Evolutionary conservation across 2,113 vertebrate species (phyloP), one percentile per base, ranked within the genome.

Genomic region (Nothobranchius furzeri): DNA sequence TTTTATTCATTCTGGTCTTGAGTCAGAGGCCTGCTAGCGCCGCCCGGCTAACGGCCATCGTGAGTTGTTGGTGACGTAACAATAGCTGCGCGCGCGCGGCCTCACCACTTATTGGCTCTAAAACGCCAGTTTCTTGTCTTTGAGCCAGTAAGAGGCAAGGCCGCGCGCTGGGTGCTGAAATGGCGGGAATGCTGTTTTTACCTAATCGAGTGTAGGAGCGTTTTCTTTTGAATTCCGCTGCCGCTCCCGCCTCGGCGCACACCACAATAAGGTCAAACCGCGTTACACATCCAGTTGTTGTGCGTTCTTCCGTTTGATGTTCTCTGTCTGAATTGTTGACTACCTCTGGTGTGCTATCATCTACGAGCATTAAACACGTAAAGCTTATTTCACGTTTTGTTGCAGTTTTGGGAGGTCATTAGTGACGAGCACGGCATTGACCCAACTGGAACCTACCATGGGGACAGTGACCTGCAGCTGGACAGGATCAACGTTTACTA

Each of bases 401-500:
- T 30, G 4, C 36, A 98, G 93, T 94, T 94, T 52, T 94, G 93
- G 93, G 92, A 94, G 67, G 93, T 94, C 10, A 94, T 94, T 75
- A 94, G 93, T 63, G 93, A 94, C 0, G 93, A 94, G 40, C 93
- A 94, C 36, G 93, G 92, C 3, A 94, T 94, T 47, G 93, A 94
- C 85, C 91, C 91, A 47, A 94, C 93, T 51, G 93, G 93, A 1
- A 90, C 92, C 5, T 94, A 94, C 70, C 90, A 94, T 12, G 93
- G 93, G 1, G 93, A 94, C 86, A 93, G 92, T 52, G 91, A 93
- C 64, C 90, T 98, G 68, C 96, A 98, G 83, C 89, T 98, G 78
- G 96, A 98, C 78, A 94, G 96, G 71, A 96, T 98, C 76, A 98
- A 95, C 12, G 96, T 98, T 35, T 98, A 98, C 61, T 98, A 98